Evolutionary conservation across 2,113 vertebrate genomes (phyloP).

Genomic region (Tamias sibiricus): DNA sequence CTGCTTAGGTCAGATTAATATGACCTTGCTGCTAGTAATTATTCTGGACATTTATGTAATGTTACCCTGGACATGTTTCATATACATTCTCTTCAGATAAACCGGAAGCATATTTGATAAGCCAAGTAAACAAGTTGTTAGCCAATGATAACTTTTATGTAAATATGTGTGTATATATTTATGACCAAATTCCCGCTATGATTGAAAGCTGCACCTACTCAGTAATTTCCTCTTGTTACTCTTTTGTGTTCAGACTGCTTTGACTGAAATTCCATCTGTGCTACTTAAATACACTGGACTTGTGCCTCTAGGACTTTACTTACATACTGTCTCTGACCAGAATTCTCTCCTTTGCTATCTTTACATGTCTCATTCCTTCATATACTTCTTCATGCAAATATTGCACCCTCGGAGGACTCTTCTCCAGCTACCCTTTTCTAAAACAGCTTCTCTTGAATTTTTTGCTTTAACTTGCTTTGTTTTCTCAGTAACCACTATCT

Average conservation of each 20-base stretch:
- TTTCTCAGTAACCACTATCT: background rate
- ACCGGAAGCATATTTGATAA: background rate
- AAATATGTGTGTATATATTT: background rate
- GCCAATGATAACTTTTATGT: conserved; percentile 12
- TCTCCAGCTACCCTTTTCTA: background rate
- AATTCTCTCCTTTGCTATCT: background rate
- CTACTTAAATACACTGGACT: background rate
- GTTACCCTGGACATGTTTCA: background rate
- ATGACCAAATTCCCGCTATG: background rate
- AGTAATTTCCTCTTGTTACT: background rate
- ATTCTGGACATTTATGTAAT: background rate
- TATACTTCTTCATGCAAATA: background rate
- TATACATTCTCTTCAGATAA: background rate
- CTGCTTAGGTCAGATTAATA: background rate
- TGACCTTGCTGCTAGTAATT: background rate
- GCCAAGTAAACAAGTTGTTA: background rate
- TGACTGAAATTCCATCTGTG: background rate
- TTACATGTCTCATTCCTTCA: background rate
- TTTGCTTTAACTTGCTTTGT: conserved; percentile 1
- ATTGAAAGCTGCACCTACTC: background rate
- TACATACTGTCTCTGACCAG: background rate
- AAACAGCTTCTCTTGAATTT: background rate
- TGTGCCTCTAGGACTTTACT: background rate
- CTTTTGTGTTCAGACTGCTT: background rate
- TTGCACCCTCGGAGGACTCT: background rate